Percentiles rank a stretch among this genome's conserved stretches.
These are phyloP conservation scores for Calliopsis andreniformis DNA, from an alignment of 1,140 invertebrate genomes.

Conservation along the genomic window DNA sequence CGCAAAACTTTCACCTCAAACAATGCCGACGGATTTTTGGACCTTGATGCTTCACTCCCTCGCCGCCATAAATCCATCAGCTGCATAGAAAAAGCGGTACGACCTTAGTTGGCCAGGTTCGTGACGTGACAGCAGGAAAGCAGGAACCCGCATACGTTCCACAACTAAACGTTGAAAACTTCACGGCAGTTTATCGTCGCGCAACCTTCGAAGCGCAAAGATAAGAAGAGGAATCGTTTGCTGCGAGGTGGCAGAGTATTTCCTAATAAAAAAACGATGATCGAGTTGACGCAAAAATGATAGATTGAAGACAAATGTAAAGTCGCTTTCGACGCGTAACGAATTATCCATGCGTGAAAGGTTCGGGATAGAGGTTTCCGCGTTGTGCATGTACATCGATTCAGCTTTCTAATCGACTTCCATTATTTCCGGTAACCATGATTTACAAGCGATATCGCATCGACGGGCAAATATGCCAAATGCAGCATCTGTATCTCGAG, in stretches of 20 bases:
- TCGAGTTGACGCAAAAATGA: not conserved
- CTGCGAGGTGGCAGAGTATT: not conserved
- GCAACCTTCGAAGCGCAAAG: not conserved
- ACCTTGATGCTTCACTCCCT: not conserved
- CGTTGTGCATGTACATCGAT: conserved; percentile 36
- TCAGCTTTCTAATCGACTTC: conserved; percentile 66
- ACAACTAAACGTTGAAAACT: not conserved
- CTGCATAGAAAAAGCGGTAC: conserved; percentile 37
- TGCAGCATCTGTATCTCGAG: conserved; percentile 42
- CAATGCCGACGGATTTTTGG: conserved; percentile 61
- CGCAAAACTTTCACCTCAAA: conserved; percentile 67
- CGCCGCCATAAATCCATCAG: conserved; percentile 58
- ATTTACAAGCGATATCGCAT: conserved; percentile 56
- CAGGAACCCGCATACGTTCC: conserved; percentile 10
- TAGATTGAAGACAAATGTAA: conserved; percentile 39
- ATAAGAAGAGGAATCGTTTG: not conserved
- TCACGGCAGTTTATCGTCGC: not conserved
- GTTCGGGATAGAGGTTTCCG: conserved; percentile 53
- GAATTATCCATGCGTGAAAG: conserved; percentile 59
- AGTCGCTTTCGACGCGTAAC: conserved; percentile 49
- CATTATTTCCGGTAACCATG: conserved; percentile 64
- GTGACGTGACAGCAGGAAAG: conserved; percentile 10
- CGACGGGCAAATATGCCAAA: conserved; percentile 56
- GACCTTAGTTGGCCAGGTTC: not conserved
- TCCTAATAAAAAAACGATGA: not conserved